A percentile compares a stretch with the other conserved stretches of the same genome.
These are phyloP conservation scores for Mnemiopsis leidyi DNA, from an alignment of 37 sponge, comb jelly and placozoan genomes.

Conservation along the genomic window DNA sequence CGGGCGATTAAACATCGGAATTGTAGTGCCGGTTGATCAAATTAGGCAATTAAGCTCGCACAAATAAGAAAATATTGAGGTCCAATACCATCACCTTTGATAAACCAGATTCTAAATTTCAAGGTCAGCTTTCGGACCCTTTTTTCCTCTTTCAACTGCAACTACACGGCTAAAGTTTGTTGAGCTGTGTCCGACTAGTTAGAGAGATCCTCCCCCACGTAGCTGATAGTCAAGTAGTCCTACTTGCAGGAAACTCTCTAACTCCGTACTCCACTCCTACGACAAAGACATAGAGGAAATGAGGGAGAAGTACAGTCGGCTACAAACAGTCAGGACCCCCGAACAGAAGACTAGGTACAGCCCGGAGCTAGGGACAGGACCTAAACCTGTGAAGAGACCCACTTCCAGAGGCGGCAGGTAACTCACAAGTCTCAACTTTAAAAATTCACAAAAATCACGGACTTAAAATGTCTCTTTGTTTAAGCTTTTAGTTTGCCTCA, in stretches of 20 bases:
- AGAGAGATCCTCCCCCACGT: neutral
- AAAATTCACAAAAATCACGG: too few relatives aligned
- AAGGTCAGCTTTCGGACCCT: neutral
- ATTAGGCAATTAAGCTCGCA: too few relatives aligned
- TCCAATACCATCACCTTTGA: neutral
- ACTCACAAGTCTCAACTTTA: neutral
- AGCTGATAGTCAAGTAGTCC: neutral
- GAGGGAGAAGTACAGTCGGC: conserved; percentile 2
- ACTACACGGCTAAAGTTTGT: neutral
- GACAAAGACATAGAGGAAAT: conserved; percentile 46
- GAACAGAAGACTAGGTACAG: neutral
- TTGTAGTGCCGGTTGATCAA: neutral
- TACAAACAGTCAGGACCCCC: neutral
- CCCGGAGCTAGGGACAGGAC: neutral
- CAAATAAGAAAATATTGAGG: neutral
- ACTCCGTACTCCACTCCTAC: neutral
- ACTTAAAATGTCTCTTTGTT: too few relatives aligned
- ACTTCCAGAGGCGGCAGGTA: neutral
- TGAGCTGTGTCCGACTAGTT: neutral
- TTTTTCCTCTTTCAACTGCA: neutral
- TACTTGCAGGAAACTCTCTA: conserved; percentile 1
- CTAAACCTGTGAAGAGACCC: neutral
- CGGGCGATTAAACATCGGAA: neutral
- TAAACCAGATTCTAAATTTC: neutral
- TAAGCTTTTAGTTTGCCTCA: too few relatives aligned